Evolutionary conservation across 2,888 invertebrate species (phyloP).

Genomic region (Periphyllus acericola): DNA sequence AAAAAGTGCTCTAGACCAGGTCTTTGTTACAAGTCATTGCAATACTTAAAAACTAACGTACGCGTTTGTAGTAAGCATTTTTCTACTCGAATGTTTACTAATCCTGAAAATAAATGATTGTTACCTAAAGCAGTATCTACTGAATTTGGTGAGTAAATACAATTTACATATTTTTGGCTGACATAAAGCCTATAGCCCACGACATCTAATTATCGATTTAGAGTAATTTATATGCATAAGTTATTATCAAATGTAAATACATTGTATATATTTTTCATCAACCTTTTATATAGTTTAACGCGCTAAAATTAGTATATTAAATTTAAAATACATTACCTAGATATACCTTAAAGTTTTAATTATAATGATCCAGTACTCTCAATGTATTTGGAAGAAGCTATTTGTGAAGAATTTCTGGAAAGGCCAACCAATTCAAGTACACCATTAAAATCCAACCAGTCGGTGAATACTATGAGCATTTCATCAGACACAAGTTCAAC

Average conservation of each 20-base stretch:
- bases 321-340: too few species aligned
- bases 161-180: background rate
- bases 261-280: slow-evolving; percentile 24
- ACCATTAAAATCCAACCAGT: too few species aligned
- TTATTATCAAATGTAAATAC: too few species aligned
- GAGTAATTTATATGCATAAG: too few species aligned
- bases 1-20: background rate
- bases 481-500: background rate
- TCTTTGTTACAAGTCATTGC: background rate
- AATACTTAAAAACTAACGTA: background rate
- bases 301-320: too few species aligned
- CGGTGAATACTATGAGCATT: background rate
- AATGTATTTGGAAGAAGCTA: too few species aligned
- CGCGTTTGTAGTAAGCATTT: background rate
- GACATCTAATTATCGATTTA: too few species aligned
- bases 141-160: slow-evolving; percentile 14
- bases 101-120: background rate
- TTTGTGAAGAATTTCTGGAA: too few species aligned
- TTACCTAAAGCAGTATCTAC: slow-evolving; percentile 8
- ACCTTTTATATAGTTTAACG: too few species aligned
- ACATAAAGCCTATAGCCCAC: background rate
- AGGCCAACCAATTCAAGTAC: too few species aligned
- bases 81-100: background rate
- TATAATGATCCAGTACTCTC: too few species aligned
- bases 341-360: too few species aligned